A percentile compares a stretch with the other conserved stretches of the same genome.
phyloP scores from a whole-genome alignment of 2,113 vertebrate species.

The Sorex araneus region DNA sequence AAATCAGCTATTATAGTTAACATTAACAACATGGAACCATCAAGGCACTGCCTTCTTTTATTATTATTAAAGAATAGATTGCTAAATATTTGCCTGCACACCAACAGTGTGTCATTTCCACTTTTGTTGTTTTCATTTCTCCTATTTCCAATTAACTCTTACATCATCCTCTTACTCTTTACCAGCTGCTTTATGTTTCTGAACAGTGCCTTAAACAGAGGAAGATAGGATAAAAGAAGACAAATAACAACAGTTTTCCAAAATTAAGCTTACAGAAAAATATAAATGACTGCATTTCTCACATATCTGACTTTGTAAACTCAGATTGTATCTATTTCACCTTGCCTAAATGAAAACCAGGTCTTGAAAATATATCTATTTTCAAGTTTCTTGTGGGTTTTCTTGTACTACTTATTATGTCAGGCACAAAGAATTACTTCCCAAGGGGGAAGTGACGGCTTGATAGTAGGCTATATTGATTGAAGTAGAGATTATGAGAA shows the following conservation, averaged over 20 bases:
- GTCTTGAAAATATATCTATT: constrained; percentile 22
- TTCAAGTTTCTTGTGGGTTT: neutral
- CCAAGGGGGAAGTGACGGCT: neutral
- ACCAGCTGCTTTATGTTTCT: constrained; percentile 3
- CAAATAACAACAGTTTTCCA: constrained; percentile 39
- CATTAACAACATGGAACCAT: neutral
- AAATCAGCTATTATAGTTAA: neutral
- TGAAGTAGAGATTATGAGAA: neutral
- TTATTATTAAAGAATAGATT: neutral
- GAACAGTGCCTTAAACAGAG: constrained; percentile 16
- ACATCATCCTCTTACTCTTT: neutral
- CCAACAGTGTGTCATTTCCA: constrained; percentile 22
- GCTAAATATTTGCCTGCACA: constrained; percentile 46
- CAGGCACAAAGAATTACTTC: neutral
- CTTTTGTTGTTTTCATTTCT: constrained; percentile 51
- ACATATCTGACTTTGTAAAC: neutral
- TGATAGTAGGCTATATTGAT: constrained; percentile 2
- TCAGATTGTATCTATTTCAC: neutral
- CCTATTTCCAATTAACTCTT: constrained; percentile 5
- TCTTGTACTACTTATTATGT: neutral
- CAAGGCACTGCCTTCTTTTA: neutral
- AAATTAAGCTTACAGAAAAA: neutral
- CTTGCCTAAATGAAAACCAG: neutral
- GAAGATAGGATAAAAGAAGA: constrained; percentile 31
- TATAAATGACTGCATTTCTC: neutral